Percentiles rank a stretch among this genome's conserved stretches.
Conservation (phyloP, 2,113 vertebrate genomes). For the Columbina picui region DNA sequence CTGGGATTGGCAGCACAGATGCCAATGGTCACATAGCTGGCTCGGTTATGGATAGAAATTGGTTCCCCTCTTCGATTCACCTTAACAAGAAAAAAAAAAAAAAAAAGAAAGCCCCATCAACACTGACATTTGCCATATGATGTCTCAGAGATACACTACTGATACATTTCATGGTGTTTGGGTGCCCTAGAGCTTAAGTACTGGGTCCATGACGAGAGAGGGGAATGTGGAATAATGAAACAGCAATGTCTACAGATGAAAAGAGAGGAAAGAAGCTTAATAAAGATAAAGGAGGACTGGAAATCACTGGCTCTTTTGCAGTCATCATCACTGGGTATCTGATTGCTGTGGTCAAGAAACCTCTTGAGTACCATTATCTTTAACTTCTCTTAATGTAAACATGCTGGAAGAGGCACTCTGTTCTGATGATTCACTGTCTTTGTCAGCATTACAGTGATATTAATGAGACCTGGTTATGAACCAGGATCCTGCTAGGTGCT, state of each 20-base stretch:
- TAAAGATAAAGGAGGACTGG: neutral
- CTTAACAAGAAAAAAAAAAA: constrained; percentile 31
- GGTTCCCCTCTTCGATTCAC: constrained; percentile 66
- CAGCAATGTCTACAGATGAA: neutral
- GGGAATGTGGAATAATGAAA: neutral
- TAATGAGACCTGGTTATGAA: neutral
- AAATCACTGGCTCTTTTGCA: neutral
- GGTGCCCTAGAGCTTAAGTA: neutral
- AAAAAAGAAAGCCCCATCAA: neutral
- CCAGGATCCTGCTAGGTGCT: neutral
- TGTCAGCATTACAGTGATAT: neutral
- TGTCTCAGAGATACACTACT: neutral
- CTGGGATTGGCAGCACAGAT: constrained; percentile 44
- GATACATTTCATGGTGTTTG: neutral
- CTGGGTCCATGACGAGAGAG: neutral
- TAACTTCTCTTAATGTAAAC: neutral
- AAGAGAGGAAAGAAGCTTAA: neutral
- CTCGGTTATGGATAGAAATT: constrained; percentile 63
- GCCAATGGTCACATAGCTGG: constrained; percentile 59
- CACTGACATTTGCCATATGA: neutral
- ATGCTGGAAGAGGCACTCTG: neutral
- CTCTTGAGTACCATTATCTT: neutral
- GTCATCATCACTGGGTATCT: neutral
- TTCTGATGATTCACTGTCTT: neutral
- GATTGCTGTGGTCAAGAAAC: neutral